Base-by-base conservation (phyloP, 2,888 invertebrate species). In the Apocheima hispidaria region DNA sequence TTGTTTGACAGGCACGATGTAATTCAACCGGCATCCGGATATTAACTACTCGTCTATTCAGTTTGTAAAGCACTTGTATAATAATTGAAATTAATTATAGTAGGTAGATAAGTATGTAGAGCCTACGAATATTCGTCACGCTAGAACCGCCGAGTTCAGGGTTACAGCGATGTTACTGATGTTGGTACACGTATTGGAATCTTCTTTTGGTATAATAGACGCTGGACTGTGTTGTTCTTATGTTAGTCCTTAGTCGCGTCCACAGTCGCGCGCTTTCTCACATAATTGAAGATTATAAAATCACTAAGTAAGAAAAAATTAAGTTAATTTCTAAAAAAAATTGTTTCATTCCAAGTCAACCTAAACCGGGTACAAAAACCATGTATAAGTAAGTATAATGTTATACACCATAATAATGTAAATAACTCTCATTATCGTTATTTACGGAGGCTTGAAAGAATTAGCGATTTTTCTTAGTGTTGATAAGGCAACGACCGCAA, bases 401-500 rank as follows among this genome's bases (percentile, higher is more conserved):
- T 51, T 26, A 9, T 18, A 50, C 14, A 26, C 4, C 9, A 21
- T 14, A 36, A 38, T 14, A 36, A 38, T 51, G 54, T 43, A 40
- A 51, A 60, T 44, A 51, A 14, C 14, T 43, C 16, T 28, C 40
- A n/a, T 55, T 64, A 65, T 63, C 63, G 59, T 59, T 66, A 56
- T 64, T 69, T 62, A 35, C 6, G 4, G 23, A 69, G 60, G 53
- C 53, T 67, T 49, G 20, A 36, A 30, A 52, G 58, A 30, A 52
- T 64, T 63, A 65, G 64, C 38, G 28, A 54, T 48, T 48, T 48
- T 48, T 44, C 51, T 58, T 38, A 30, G 36, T 35, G 53, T 64
- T 7, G 63, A 69, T 64, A 66, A 63, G 66, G 60, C 68, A 66
- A 68, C 62, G 66, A 68, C 62, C 69, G 46, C 46, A 20, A 28